Base-by-base conservation (phyloP, 1,140 invertebrate genomes). In the Cylas formicarius region DNA sequence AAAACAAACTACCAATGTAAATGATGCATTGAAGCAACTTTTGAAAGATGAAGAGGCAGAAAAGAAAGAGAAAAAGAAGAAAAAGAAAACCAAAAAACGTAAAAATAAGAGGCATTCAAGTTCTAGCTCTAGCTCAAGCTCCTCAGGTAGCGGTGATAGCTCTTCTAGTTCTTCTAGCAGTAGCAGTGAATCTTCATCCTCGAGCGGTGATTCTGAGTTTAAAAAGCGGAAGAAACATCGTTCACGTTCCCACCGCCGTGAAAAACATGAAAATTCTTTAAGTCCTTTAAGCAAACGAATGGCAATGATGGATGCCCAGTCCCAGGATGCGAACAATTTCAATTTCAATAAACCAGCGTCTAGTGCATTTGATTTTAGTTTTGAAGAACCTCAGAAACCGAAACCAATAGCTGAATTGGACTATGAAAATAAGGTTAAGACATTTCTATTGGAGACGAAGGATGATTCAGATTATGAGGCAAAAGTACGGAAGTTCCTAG, bases 391-490 rank as follows among this genome's bases (percentile, higher is more conserved):
- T 14, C 44, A 53, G 19, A 55, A 61, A 20, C 19, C 13, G 61
- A 67, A 38, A 66, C 42, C 67, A 67, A 1, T 72, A 71, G 49
- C 72, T 72, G 57, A 70, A 60, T 48, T 67, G 64, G 33, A 80
- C 47, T 85, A 85, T 54, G 82, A 85, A 50, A 57, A 73, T 10
- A 80, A 85, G 71, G 76, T 88, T 16, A 74, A 82, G 4, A 78
- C 80, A 42, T 86, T 86, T 61, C 61, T 86, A 24, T 80, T 84
- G 52, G 80, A 84, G 63, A 84, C 81, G 1, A 84, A 84, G 65
- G 81, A 82, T 53, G 85, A 88, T 57, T 84, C 82, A 0, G 84
- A 87, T 63, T 88, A 87, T 55, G 84, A 87, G 60, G 78, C 82
- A 33, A 86, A 86, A 65, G 82, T 90, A 22, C 84, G 84, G 2